These are phyloP conservation scores for Drosophila bifasciata DNA, from an alignment of 1,140 invertebrate genomes.

Conservation along the genomic window DNA sequence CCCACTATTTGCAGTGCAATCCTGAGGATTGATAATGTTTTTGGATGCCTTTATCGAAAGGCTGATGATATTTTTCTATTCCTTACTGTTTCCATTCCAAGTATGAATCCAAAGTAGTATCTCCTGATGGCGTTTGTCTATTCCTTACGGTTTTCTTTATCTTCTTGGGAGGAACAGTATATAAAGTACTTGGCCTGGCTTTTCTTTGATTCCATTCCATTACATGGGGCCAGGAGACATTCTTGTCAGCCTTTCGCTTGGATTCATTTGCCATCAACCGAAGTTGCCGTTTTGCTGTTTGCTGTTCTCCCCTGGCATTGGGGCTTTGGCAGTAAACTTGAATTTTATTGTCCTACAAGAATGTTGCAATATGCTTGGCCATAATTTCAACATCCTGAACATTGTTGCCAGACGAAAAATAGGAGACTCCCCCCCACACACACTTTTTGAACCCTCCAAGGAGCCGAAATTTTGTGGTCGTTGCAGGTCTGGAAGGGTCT, in stretches of 20 bases:
- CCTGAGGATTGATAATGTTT: too few species aligned
- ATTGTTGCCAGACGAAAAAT: conserved; percentile 61
- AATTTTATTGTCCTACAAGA: conserved; percentile 80
- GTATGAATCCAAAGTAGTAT: too few species aligned
- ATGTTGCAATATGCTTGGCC: conserved; percentile 81
- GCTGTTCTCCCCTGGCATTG: conserved; percentile 6
- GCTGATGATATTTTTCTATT: too few species aligned
- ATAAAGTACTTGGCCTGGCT: too few species aligned
- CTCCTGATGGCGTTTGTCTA: too few species aligned
- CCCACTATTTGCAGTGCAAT: too few species aligned
- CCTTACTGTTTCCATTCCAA: too few species aligned
- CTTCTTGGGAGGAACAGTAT: too few species aligned
- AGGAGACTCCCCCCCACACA: neutral
- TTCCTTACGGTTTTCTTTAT: too few species aligned
- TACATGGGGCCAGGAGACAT: neutral
- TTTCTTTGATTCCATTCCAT: neutral
- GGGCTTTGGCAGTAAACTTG: conserved; percentile 71
- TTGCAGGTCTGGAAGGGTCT: conserved; percentile 21
- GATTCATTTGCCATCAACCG: conserved; percentile 30
- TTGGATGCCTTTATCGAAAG: too few species aligned
- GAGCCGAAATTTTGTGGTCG: conserved; percentile 58
- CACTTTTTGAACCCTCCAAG: neutral
- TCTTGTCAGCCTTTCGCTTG: conserved; percentile 38
- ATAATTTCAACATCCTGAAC: conserved; percentile 71
- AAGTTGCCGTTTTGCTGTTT: conserved; percentile 10